Percentiles rank a stretch among this genome's conserved stretches.
Evolutionary conservation across 2,113 vertebrate species (phyloP).

Genomic region (Galbula dea): DNA sequence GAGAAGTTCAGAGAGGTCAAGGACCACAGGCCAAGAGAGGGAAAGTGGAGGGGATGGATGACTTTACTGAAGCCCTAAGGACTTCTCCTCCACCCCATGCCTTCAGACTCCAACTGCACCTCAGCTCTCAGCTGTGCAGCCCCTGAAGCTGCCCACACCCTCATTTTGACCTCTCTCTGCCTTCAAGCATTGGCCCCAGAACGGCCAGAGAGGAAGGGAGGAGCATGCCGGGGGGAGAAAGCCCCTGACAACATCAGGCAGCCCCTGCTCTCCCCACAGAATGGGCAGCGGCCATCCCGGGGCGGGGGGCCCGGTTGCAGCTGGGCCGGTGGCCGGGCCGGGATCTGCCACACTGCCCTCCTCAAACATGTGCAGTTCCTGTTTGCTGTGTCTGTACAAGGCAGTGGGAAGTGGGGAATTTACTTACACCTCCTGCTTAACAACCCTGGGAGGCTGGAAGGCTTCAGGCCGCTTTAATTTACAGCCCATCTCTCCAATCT

Average conservation of each 20-base stretch:
- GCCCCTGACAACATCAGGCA: conserved; percentile 42
- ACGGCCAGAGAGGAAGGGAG: conserved; percentile 69
- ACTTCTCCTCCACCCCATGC: conserved; percentile 3
- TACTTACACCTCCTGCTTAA: conserved; percentile 76
- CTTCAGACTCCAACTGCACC: conserved; percentile 45
- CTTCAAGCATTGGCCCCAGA: conserved; percentile 64
- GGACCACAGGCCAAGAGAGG: neutral
- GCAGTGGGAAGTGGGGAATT: conserved; percentile 74
- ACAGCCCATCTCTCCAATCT: conserved; percentile 73
- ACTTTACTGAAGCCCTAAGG: conserved; percentile 20
- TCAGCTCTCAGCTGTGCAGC: conserved; percentile 68
- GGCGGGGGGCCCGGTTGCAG: conserved; percentile 19
- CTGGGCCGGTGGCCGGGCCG: neutral
- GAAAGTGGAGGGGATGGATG: neutral
- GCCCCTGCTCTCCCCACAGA: conserved; percentile 45
- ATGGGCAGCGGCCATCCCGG: conserved; percentile 52
- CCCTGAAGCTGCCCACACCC: conserved; percentile 67
- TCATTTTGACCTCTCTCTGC: conserved; percentile 71
- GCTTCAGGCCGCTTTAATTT: conserved; percentile 72
- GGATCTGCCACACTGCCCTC: conserved; percentile 59
- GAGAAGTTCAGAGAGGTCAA: neutral
- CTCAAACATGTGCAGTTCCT: conserved; percentile 74
- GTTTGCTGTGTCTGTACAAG: conserved; percentile 75
- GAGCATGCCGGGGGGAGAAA: conserved; percentile 53
- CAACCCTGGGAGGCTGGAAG: conserved; percentile 73